Percentiles rank a stretch among this genome's conserved stretches.
Evolutionary conservation across 2,113 vertebrate genomes (phyloP).

Genomic region (Hypomesus transpacificus): DNA sequence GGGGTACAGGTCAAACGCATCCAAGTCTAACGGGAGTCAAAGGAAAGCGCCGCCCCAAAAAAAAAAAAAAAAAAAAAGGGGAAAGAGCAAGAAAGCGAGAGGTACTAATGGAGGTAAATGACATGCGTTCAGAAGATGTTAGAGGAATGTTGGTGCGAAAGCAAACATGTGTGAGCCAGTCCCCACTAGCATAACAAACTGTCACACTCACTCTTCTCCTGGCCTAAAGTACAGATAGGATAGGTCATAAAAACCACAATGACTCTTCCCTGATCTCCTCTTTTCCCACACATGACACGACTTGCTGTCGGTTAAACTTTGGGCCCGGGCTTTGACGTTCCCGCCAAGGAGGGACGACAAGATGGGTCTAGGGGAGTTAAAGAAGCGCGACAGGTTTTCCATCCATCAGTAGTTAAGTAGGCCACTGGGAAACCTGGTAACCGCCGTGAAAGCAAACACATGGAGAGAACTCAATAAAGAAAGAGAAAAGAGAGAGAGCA

Average conservation of each 20-base stretch:
- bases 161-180: conserved; percentile 18
- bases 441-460: no score
- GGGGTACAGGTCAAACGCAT: no score
- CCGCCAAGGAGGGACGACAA: no score
- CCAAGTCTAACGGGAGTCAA: no score
- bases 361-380: no score
- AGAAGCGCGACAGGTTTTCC: no score
- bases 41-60: no score
- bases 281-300: background rate
- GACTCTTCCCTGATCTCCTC: background rate
- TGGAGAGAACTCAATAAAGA: background rate
- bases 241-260: background rate
- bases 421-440: no score
- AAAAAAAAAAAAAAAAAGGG: background rate
- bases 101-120: conserved; percentile 14
- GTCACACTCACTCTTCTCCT: background rate
- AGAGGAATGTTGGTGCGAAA: conserved; percentile 17
- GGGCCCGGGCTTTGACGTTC: background rate
- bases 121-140: conserved; percentile 18
- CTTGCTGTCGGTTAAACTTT: background rate
- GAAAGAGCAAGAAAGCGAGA: conserved; percentile 8
- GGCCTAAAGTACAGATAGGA: background rate
- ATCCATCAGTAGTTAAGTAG: no score
- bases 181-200: background rate
- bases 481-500: background rate